Percentiles rank a stretch among this genome's conserved stretches.
Conservation (phyloP, 2,888 invertebrate genomes). For the Aspidapion aeneum region DNA sequence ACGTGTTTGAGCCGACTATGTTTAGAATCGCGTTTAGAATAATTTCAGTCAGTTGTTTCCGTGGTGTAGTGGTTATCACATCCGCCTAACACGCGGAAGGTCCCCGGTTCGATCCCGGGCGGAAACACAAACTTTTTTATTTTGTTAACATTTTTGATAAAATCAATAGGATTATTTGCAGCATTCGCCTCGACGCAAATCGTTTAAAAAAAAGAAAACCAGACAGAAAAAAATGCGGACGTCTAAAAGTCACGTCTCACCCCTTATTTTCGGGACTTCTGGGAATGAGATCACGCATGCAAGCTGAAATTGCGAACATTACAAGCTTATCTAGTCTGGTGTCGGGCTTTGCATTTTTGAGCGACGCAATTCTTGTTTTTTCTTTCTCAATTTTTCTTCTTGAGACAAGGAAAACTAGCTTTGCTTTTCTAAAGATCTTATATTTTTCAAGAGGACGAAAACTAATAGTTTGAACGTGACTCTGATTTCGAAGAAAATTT, state of each 20-base stretch:
- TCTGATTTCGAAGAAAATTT: too few relatives aligned
- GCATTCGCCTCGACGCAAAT: too few relatives aligned
- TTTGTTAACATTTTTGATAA: too few relatives aligned
- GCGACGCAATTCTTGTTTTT: slow-evolving; percentile 5
- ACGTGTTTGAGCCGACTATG: not conserved
- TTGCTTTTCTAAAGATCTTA: too few relatives aligned
- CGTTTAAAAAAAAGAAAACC: not conserved
- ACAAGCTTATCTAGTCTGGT: slow-evolving; percentile 12
- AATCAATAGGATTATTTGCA: too few relatives aligned
- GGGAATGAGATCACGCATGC: slow-evolving; percentile 2
- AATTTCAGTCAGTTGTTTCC: slow-evolving; percentile 55
- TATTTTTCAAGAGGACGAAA: too few relatives aligned
- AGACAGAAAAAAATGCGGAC: not conserved
- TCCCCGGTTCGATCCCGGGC: slow-evolving; percentile 48
- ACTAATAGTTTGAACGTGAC: too few relatives aligned
- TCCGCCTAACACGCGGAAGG: slow-evolving; percentile 84
- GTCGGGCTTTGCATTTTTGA: slow-evolving; percentile 17
- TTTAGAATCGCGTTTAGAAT: too few relatives aligned
- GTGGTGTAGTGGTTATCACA: slow-evolving; percentile 90
- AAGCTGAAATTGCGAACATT: slow-evolving; percentile 12
- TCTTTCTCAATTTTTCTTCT: too few relatives aligned
- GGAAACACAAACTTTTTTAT: slow-evolving; percentile 38
- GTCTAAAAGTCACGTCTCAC: not conserved
- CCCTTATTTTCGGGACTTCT: not conserved
- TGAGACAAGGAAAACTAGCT: too few relatives aligned